Evolutionary conservation across 2,797 vertebrate genomes (phyloP), one percentile per base, ranked within the genome.

Genomic region (Scarus forsteni): DNA sequence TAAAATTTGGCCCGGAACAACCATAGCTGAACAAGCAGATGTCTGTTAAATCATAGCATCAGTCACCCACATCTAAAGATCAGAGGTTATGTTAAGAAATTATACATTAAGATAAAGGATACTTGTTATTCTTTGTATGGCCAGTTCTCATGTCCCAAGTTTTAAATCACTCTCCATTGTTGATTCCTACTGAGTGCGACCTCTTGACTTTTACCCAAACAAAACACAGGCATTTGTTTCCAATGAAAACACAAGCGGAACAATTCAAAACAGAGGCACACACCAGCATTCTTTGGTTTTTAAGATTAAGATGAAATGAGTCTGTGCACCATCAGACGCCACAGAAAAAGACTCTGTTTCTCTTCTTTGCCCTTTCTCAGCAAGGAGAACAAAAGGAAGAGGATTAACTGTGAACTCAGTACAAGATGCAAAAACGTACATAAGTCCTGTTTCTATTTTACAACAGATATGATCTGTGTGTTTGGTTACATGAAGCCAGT

Each of bases 191-290:
- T 57, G 81, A 84, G 82, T 49, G 36, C 53, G 75, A 83, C 87
- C 83, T 59, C 35, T 45, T 77, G 73, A 82, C 76, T 77, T 76
- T 64, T 54, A 70, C 77, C 74, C 74, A 87, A 87, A 80, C 77
- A 67, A 79, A 84, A 77, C 63, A 66, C 13, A 60, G 49, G 34
- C 80, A 78, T 84, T 87, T 89, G 85, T 75, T 85, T 87, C 80
- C 80, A 87, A 80, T 85, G 79, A 87, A 87, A 84, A 79, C 80
- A 79, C 40, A 18, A 81, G 77, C 59, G 62, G 70, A 85, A 83
- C 79, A 85, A 89, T 84, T 80, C 10, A 55, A 75, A 87, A 69
- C 87, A 82, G 81, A 77, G 73, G 59, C 77, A 70, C 40, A 8
- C 27, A 72, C 11, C 56, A 63, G 46, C 70, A 73, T 85, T 85